Percentiles rank a stretch among this genome's conserved stretches.
phyloP scores from a whole-genome alignment of 2,797 vertebrate species.

The Varecia variegata region DNA sequence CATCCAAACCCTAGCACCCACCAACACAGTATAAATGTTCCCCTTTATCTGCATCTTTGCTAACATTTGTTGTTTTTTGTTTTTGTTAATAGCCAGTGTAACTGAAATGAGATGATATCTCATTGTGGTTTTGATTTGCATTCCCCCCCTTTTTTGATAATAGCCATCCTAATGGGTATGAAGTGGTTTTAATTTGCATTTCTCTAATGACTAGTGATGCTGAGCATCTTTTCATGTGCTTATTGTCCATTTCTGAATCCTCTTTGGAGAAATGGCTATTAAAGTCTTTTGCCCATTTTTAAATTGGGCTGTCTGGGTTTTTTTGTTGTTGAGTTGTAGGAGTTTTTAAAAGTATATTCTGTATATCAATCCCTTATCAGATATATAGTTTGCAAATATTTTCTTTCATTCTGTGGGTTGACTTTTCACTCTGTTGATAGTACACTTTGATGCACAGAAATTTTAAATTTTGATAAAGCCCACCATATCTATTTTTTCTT shows the following conservation, averaged over 20 bases:
- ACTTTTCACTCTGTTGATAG: neutral
- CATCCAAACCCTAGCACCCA: neutral
- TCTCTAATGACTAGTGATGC: neutral
- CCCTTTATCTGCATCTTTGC: neutral
- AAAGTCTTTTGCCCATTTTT: neutral
- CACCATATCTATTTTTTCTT: neutral
- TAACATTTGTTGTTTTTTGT: neutral
- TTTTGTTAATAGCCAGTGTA: neutral
- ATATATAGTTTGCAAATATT: neutral
- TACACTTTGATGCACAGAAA: neutral
- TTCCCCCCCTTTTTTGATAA: neutral
- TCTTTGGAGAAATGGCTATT: neutral
- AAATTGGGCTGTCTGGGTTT: neutral
- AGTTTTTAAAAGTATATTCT: neutral
- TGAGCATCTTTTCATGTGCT: neutral
- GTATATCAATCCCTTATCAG: neutral
- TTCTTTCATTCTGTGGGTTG: neutral
- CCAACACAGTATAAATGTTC: neutral
- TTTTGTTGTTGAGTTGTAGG: neutral
- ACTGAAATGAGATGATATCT: neutral
- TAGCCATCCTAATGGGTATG: neutral
- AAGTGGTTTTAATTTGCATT: neutral
- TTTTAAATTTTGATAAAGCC: neutral
- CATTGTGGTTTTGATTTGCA: neutral
- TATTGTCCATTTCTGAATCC: neutral